Base-by-base conservation (phyloP, 37 sponge, comb jelly and placozoan genomes). In the Corticium candelabrum region DNA sequence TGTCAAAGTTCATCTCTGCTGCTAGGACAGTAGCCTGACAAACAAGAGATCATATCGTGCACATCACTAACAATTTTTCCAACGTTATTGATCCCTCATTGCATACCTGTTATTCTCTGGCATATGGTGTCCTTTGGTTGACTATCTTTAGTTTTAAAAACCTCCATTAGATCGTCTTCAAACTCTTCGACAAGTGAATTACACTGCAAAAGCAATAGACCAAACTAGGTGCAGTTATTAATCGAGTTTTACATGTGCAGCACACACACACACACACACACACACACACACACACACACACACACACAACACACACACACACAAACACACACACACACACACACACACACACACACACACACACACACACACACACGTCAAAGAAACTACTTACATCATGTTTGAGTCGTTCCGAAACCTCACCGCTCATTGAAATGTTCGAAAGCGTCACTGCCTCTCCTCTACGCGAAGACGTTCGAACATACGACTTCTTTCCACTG, bases 391-490 rank as follows among this genome's bases (percentile, higher is more conserved):
- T 82, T 40, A 88, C 89, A 39, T 85, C 89, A 34, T 75, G 32
- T 5, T 7, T 82, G n/a, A 89, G 83, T 39, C 74, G 76, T 37
- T 86, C 41, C 11, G 83, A 29, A 2, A 81, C 80, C 3, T 78
- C 85, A 31, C 82, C 43, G 40, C 86, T 82, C 41, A 89, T 80
- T 40, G 75, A 74, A n/a, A 85, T 82, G 39, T 89, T 89, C 67
- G 79, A 74, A 34, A 89, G 74, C 29, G 86, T 89, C 43, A 89
- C 78, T 1, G 76, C 39, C 77, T 89, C 89, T 7, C 89, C 89
- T 0, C 67, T 77, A 2, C 89, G 74, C 0, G 89, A 81, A 33
- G 84, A 84, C 76, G 85, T 78, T 69, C 89, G 78, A n/a, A 85
- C 76, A 43, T 85, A 89, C 35, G 79, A 78, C 67, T 82, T 85